phyloP scores from a whole-genome alignment of 2,888 invertebrate genomes.

The Cephalotes varians region DNA sequence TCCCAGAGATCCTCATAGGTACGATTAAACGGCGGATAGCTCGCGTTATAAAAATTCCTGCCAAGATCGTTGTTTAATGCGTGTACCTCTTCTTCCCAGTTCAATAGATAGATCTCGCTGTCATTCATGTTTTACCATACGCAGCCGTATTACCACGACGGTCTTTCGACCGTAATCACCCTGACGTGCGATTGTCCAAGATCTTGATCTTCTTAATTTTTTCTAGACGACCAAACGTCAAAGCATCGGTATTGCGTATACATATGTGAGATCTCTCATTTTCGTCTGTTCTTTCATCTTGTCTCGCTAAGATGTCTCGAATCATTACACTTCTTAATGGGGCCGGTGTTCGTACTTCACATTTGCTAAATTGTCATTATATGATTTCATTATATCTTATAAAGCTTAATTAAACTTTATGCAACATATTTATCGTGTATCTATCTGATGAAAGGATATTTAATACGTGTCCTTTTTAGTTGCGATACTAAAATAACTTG shows the following conservation, averaged over 20 bases:
- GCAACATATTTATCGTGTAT: background rate
- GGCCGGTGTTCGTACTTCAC: background rate
- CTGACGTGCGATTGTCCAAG: constrained; percentile 22
- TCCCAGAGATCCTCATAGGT: constrained; percentile 81
- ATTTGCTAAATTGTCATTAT: background rate
- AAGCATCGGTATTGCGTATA: background rate
- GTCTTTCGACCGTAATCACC: constrained; percentile 45
- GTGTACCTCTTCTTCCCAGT: constrained; percentile 80
- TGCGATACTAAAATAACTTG: background rate
- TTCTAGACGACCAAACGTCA: background rate
- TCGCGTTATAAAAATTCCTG: constrained; percentile 77
- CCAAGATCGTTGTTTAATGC: constrained; percentile 71
- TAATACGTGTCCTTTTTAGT: background rate
- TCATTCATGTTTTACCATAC: constrained; percentile 80
- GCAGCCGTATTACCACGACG: constrained; percentile 34
- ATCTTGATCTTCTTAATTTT: constrained; percentile 1
- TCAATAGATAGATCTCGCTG: constrained; percentile 81
- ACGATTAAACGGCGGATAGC: constrained; percentile 71
- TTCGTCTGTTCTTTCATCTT: constrained; percentile 72
- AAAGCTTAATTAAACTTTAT: background rate
- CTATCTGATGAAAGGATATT: background rate
- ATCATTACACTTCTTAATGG: constrained; percentile 45
- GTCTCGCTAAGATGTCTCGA: background rate
- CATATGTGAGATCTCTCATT: constrained; percentile 44
- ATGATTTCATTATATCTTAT: background rate